Evolutionary conservation across 2,888 invertebrate genomes (phyloP).

Genomic region (Heliconius hortense): DNA sequence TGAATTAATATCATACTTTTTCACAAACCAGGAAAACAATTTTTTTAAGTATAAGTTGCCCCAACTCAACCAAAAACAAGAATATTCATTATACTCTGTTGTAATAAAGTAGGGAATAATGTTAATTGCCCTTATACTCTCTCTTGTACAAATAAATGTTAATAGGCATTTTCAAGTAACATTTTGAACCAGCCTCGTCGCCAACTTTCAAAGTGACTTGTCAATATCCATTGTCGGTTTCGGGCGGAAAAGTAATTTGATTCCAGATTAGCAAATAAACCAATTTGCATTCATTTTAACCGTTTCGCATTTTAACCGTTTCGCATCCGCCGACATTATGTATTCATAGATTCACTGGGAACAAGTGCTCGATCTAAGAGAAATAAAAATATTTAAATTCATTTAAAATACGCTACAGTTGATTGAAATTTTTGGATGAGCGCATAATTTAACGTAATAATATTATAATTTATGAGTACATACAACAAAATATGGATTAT

Average conservation of each 20-base stretch:
- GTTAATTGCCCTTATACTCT: background rate
- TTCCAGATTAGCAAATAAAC: constrained; percentile 33
- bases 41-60: too few species aligned
- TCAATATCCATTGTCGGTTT: constrained; percentile 22
- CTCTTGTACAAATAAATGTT: constrained; percentile 7
- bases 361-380: background rate
- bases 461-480: background rate
- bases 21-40: too few species aligned
- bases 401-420: background rate
- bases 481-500: background rate
- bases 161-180: background rate
- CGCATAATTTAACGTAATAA: background rate
- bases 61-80: background rate
- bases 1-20: too few species aligned
- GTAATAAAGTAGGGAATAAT: background rate
- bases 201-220: constrained; percentile 9
- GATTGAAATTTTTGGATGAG: background rate
- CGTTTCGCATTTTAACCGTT: constrained; percentile 31
- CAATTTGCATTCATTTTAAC: constrained; percentile 35
- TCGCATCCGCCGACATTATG: constrained; percentile 18
- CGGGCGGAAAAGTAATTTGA: constrained; percentile 26
- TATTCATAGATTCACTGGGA: constrained; percentile 20
- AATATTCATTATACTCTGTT: background rate
- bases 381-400: background rate
- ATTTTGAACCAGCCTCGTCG: background rate